Percentiles rank a stretch among this genome's conserved stretches.
Conservation (phyloP, 2,113 vertebrate genomes). For the Rhea pennata region DNA sequence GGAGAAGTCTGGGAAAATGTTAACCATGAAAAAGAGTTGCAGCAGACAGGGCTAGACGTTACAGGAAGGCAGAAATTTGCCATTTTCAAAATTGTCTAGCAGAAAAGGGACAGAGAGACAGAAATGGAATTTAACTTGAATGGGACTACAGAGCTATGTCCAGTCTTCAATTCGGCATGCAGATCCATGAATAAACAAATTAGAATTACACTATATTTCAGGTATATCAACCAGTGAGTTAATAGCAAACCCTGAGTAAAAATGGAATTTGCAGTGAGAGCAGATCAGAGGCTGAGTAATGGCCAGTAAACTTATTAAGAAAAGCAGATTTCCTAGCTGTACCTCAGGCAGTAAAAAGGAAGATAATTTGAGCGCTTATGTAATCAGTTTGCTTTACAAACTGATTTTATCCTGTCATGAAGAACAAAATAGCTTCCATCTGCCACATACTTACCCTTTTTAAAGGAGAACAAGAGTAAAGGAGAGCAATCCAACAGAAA, state of each 20-base stretch:
- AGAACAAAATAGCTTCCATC: constrained; percentile 4
- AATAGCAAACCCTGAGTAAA: not conserved
- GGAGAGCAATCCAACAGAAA: not conserved
- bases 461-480: not conserved
- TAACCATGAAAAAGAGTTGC: not conserved
- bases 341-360: not conserved
- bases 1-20: not conserved
- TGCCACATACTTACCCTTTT: not conserved
- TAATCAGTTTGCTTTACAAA: not conserved
- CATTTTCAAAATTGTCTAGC: not conserved
- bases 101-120: not conserved
- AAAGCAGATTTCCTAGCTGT: not conserved
- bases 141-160: not conserved
- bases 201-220: not conserved
- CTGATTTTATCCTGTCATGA: not conserved
- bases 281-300: not conserved
- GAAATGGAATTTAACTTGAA: not conserved
- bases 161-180: not conserved
- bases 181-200: not conserved
- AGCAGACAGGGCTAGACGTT: not conserved
- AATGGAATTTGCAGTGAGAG: not conserved
- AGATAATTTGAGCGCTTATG: not conserved
- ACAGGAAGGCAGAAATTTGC: not conserved
- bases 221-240: not conserved
- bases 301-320: not conserved